Evolutionary conservation across 2,888 invertebrate species (phyloP).

Genomic region (Chaetoderma sp.): DNA sequence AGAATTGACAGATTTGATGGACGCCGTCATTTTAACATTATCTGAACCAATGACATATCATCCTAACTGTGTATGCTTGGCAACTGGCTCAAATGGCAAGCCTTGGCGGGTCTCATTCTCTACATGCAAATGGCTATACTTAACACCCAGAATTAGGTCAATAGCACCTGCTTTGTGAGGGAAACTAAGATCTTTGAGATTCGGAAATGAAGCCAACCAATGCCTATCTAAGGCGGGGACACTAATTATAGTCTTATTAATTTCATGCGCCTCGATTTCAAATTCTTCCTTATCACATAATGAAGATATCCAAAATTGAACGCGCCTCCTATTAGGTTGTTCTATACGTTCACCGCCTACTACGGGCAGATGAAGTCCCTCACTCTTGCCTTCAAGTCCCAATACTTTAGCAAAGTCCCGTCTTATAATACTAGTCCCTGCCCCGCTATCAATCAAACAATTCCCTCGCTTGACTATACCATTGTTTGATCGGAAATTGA

Average conservation of each 20-base stretch:
- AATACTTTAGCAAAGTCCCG: constrained; percentile 8
- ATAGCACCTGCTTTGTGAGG: constrained; percentile 11
- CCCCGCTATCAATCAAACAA: constrained; percentile 14
- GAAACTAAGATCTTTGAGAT: background rate
- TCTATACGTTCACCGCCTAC: background rate
- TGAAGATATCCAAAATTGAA: constrained; percentile 11
- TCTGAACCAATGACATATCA: constrained; percentile 17
- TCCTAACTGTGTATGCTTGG: constrained; percentile 14
- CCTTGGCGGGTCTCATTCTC: constrained; percentile 8
- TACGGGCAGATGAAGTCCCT: constrained; percentile 5
- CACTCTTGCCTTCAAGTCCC: constrained; percentile 12
- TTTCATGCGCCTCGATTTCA: constrained; percentile 13
- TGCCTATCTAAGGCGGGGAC: constrained; percentile 6
- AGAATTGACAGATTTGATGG: constrained; percentile 4
- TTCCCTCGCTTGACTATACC: constrained; percentile 11
- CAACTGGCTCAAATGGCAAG: constrained; percentile 13
- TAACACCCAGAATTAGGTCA: constrained; percentile 14
- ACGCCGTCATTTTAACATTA: background rate
- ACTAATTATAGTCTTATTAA: constrained; percentile 15
- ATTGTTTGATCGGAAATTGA: constrained; percentile 8
- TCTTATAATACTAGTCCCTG: constrained; percentile 15
- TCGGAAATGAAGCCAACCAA: background rate
- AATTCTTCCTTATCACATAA: constrained; percentile 10
- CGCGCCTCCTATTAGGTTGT: background rate
- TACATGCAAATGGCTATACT: constrained; percentile 17